Conservation (phyloP, 2,113 vertebrate species). For the Pristiophorus japonicus region DNA sequence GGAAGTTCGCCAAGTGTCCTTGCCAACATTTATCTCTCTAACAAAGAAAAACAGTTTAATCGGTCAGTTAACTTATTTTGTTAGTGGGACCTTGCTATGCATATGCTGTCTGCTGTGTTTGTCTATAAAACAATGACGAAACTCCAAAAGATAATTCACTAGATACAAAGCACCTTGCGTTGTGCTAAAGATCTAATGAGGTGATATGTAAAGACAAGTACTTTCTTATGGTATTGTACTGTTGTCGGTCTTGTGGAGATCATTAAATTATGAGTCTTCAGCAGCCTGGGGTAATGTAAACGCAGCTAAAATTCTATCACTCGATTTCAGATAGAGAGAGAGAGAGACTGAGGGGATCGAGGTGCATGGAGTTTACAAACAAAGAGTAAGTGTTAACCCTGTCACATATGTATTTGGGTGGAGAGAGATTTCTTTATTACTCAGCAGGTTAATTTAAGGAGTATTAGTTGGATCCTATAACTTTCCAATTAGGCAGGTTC, state of each 20-base stretch:
- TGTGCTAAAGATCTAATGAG: not conserved
- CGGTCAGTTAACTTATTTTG: not conserved
- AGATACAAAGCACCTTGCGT: not conserved
- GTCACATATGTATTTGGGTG: conserved; percentile 51
- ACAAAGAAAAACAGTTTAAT: not conserved
- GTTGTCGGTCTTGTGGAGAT: too few relatives aligned
- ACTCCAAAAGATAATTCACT: not conserved
- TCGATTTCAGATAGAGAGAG: conserved; percentile 45
- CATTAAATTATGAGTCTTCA: too few relatives aligned
- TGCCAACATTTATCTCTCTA: not conserved
- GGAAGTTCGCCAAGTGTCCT: not conserved
- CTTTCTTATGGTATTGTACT: not conserved
- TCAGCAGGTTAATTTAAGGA: conserved; percentile 47
- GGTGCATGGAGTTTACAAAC: conserved; percentile 46
- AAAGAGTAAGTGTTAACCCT: conserved; percentile 47
- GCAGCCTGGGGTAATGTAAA: not conserved
- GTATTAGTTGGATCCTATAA: conserved; percentile 50
- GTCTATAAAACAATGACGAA: not conserved
- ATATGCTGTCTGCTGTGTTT: not conserved
- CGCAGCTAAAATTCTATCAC: conserved; percentile 5
- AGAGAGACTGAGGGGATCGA: conserved; percentile 43
- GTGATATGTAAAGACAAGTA: not conserved
- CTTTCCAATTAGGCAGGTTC: conserved; percentile 51
- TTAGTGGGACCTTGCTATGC: not conserved
- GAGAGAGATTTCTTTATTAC: conserved; percentile 56